Percentiles rank a stretch among this genome's conserved stretches.
phyloP scores from a whole-genome alignment of 2,888 invertebrate genomes.

The Tetragnatha montana region DNA sequence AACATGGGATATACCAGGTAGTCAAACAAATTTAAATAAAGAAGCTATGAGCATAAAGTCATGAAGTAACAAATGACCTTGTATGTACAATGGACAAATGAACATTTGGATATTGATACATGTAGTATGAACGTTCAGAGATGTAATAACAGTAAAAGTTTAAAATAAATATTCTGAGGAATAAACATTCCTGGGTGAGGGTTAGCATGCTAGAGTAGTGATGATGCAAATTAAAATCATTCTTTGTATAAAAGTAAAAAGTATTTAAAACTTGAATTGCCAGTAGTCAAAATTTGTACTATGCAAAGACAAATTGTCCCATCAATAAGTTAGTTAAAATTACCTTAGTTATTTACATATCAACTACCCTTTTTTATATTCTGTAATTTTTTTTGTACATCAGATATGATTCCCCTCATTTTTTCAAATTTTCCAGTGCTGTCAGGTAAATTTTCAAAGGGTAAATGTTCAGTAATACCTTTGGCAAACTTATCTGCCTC shows the following conservation, averaged over 20 bases:
- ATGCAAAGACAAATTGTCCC: neutral
- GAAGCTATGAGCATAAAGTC: neutral
- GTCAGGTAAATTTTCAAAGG: slow-evolving; percentile 93
- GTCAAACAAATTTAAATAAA: no score
- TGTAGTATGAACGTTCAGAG: neutral
- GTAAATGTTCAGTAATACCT: slow-evolving; percentile 90
- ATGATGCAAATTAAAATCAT: no score
- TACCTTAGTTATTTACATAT: slow-evolving; percentile 10
- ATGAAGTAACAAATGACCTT: neutral
- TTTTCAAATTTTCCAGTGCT: slow-evolving; percentile 91
- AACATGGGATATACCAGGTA: no score
- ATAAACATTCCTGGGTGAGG: no score
- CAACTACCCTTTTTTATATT: slow-evolving; percentile 49
- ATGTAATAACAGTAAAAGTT: neutral
- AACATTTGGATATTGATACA: no score
- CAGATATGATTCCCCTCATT: slow-evolving; percentile 81
- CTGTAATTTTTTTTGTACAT: slow-evolving; percentile 73
- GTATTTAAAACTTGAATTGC: slow-evolving; percentile 20
- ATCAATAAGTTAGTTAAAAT: slow-evolving; percentile 20
- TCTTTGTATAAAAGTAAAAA: slow-evolving; percentile 16
- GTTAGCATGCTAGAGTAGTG: no score
- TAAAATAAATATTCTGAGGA: neutral
- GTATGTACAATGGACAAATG: no score
- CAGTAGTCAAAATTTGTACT: slow-evolving; percentile 40
- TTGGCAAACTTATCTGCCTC: slow-evolving; percentile 86